These are phyloP conservation scores for Mola mola DNA, from an alignment of 2,113 vertebrate species.

Conservation along the genomic window DNA sequence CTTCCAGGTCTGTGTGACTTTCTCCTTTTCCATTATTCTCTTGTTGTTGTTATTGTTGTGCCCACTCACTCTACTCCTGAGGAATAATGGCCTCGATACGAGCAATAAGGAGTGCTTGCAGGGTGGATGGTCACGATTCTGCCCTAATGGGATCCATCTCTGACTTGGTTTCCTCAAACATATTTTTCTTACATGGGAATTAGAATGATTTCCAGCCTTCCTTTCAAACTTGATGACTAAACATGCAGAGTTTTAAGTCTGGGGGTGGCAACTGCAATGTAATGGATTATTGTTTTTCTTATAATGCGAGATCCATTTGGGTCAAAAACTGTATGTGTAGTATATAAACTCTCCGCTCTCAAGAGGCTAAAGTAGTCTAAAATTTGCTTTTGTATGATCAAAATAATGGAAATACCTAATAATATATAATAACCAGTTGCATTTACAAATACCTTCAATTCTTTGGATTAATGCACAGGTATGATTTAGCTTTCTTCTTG, in stretches of 20 bases:
- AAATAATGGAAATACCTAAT: too few species aligned
- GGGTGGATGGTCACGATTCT: constrained; percentile 5
- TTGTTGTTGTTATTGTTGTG: constrained; percentile 51
- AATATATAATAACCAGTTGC: neutral
- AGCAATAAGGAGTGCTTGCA: constrained; percentile 4
- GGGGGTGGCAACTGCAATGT: neutral
- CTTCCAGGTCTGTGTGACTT: constrained; percentile 42
- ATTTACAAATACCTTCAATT: neutral
- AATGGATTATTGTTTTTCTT: constrained; percentile 13
- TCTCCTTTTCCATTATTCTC: constrained; percentile 57
- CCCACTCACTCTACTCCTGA: constrained; percentile 38
- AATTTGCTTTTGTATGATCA: too few species aligned
- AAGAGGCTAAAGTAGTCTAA: too few species aligned
- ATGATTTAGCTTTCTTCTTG: neutral
- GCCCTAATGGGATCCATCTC: constrained; percentile 33
- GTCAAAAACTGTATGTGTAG: neutral
- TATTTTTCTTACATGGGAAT: constrained; percentile 21
- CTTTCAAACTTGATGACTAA: constrained; percentile 19
- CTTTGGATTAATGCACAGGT: neutral
- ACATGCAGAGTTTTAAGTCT: constrained; percentile 5
- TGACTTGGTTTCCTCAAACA: constrained; percentile 22
- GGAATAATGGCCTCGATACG: constrained; percentile 54
- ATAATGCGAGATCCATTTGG: neutral
- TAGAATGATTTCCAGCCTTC: constrained; percentile 15
- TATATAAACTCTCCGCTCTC: too few species aligned